Evolutionary conservation across 2,888 invertebrate genomes (phyloP).

Genomic region (Chrysolina haemoptera): DNA sequence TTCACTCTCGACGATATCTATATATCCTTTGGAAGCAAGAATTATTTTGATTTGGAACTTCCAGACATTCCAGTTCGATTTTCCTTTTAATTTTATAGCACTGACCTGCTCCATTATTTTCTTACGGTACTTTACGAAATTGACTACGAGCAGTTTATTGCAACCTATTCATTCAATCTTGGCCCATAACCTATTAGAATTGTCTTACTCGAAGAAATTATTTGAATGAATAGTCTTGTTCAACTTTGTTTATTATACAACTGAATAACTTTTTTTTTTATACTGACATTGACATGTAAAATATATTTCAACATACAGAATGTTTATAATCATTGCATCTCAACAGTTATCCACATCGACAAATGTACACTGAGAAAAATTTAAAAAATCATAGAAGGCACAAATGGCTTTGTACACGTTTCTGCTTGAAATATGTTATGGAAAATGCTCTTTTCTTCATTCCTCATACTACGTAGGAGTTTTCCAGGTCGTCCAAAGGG

Average conservation of each 20-base stretch:
- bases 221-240: not conserved
- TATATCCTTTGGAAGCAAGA: not conserved
- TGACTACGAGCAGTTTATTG: no score
- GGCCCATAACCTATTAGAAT: constrained; percentile 26
- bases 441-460: no score
- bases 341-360: no score
- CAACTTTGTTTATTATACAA: not conserved
- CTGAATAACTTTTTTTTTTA: not conserved
- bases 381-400: no score
- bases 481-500: no score
- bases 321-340: not conserved
- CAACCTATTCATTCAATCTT: not conserved
- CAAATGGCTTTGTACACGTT: no score
- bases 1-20: constrained; percentile 13
- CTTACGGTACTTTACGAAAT: not conserved
- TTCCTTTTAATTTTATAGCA: constrained; percentile 11
- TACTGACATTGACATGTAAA: not conserved
- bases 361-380: no score
- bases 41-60: not conserved
- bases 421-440: no score
- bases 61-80: constrained; percentile 2
- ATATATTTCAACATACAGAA: constrained; percentile 1
- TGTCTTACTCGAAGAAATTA: not conserved
- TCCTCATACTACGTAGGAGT: no score
- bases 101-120: not conserved